phyloP scores from a whole-genome alignment of 2,888 invertebrate genomes.

The Opisthograptis luteolata region DNA sequence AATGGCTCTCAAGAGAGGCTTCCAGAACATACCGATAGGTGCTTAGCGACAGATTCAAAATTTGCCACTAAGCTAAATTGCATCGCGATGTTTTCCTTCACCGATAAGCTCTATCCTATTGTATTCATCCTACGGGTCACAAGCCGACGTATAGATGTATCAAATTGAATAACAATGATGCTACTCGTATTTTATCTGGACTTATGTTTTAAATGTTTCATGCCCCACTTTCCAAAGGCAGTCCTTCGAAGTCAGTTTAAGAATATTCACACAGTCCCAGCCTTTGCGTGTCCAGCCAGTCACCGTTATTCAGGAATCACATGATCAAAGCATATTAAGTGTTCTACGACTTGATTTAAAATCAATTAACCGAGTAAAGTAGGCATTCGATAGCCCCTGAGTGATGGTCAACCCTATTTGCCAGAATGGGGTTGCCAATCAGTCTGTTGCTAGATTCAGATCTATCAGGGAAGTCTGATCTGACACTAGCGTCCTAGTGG shows the following conservation, averaged over 20 bases:
- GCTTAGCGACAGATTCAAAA: too few species aligned
- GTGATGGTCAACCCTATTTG: slow-evolving; percentile 8
- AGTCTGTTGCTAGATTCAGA: slow-evolving; percentile 7
- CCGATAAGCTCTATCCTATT: too few species aligned
- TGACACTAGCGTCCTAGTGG: not conserved
- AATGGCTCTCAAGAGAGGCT: too few species aligned
- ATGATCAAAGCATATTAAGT: slow-evolving; percentile 13
- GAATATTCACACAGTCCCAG: not conserved
- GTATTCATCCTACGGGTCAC: too few species aligned
- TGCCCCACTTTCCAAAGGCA: not conserved
- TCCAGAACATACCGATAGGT: too few species aligned
- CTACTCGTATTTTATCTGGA: too few species aligned
- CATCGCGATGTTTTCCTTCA: too few species aligned
- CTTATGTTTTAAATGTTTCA: not conserved
- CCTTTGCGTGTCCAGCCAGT: slow-evolving; percentile 3
- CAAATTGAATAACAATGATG: too few species aligned
- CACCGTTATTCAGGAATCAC: slow-evolving; percentile 22
- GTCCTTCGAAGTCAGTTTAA: not conserved
- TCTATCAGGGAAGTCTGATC: slow-evolving; percentile 6
- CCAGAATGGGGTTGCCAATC: slow-evolving; percentile 3
- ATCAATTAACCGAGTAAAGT: slow-evolving; percentile 18
- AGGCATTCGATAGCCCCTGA: slow-evolving; percentile 16
- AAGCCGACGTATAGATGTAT: too few species aligned
- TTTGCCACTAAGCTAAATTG: too few species aligned
- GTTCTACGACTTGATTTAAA: slow-evolving; percentile 11